Conservation (phyloP, 2,888 invertebrate species). For the Himalopsyche japonica region DNA sequence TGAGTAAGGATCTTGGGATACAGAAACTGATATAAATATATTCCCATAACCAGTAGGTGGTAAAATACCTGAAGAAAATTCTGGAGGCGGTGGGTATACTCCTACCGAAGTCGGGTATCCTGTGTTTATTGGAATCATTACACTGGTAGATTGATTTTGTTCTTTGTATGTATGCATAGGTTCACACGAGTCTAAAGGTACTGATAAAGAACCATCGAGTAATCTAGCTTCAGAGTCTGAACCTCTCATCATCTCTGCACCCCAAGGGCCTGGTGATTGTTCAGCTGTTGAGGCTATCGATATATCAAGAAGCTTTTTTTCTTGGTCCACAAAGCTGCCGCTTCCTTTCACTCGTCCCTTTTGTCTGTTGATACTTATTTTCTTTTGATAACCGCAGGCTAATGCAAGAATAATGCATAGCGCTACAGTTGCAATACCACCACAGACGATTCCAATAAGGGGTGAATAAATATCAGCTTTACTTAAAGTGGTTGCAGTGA, state of each 20-base stretch:
- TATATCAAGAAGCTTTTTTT: constrained; percentile 72
- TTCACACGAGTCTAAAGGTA: constrained; percentile 46
- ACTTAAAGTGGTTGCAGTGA: constrained; percentile 70
- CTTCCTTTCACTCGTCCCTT: constrained; percentile 69
- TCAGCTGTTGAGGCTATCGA: constrained; percentile 72
- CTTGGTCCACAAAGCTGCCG: constrained; percentile 74
- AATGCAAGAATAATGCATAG: constrained; percentile 62
- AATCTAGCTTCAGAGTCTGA: constrained; percentile 59
- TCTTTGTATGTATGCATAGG: constrained; percentile 39
- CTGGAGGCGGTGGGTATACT: constrained; percentile 61
- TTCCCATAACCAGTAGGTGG: constrained; percentile 66
- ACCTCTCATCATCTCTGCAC: constrained; percentile 56
- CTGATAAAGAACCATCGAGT: constrained; percentile 46
- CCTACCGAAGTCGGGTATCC: constrained; percentile 44
- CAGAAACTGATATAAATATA: constrained; percentile 74
- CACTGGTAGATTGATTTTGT: constrained; percentile 47
- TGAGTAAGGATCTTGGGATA: constrained; percentile 67
- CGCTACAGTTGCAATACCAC: constrained; percentile 64
- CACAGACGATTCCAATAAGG: constrained; percentile 65
- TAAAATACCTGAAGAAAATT: constrained; percentile 59
- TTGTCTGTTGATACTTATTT: constrained; percentile 56
- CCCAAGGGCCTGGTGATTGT: constrained; percentile 54
- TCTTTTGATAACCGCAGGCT: constrained; percentile 53
- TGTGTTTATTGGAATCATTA: constrained; percentile 49
- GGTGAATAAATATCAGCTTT: constrained; percentile 66